These are phyloP conservation scores for Agriotes lineatus DNA, from an alignment of 2,888 invertebrate genomes.

Conservation along the genomic window DNA sequence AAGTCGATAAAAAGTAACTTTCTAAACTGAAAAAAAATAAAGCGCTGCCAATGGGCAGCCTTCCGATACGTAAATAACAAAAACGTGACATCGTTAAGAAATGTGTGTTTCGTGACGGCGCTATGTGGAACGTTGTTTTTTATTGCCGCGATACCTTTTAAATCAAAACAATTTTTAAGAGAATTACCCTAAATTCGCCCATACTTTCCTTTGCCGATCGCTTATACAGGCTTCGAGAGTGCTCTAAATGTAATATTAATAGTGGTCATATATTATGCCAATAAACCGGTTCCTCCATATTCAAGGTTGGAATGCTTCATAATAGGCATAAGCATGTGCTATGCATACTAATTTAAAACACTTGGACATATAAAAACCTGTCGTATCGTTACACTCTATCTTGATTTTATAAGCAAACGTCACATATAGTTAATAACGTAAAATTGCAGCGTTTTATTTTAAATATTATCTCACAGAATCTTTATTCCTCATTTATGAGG, in stretches of 20 bases:
- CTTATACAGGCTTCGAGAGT: too few relatives aligned
- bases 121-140: constrained; percentile 6
- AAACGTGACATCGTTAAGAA: constrained; percentile 27
- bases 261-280: too few relatives aligned
- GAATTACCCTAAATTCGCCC: background rate
- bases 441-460: too few relatives aligned
- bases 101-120: constrained; percentile 14
- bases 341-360: too few relatives aligned
- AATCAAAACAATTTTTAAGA: constrained; percentile 1
- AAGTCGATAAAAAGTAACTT: background rate
- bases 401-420: too few relatives aligned
- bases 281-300: background rate
- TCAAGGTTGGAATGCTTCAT: background rate
- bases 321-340: too few relatives aligned
- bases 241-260: too few relatives aligned
- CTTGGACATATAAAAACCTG: too few relatives aligned
- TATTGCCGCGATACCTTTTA: background rate
- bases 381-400: too few relatives aligned
- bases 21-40: constrained; percentile 3
- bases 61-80: constrained; percentile 24
- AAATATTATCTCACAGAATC: too few relatives aligned
- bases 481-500: too few relatives aligned
- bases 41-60: background rate
- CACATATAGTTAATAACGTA: too few relatives aligned
- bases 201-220: background rate